Percentiles rank a stretch among this genome's conserved stretches.
phyloP scores from a whole-genome alignment of 1,140 invertebrate genomes.

The Cotesia vestalis region DNA sequence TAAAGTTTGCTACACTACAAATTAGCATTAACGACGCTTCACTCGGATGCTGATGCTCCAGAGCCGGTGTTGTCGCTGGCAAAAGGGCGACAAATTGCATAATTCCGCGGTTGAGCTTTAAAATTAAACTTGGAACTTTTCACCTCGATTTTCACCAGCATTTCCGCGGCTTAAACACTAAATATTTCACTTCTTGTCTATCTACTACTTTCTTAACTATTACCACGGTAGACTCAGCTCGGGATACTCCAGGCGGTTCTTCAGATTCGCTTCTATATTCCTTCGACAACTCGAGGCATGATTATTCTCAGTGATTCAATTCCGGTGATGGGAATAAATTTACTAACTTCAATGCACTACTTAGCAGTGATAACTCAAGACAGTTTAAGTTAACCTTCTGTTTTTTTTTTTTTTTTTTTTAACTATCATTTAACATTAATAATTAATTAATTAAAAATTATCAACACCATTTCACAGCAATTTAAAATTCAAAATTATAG shows the following conservation, averaged over 20 bases:
- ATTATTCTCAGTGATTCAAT: constrained; percentile 39
- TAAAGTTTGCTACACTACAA: constrained; percentile 6
- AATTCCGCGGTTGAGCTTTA: constrained; percentile 40
- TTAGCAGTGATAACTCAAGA: background rate
- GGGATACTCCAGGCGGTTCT: background rate
- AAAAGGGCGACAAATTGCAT: constrained; percentile 41
- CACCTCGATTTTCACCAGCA: constrained; percentile 5
- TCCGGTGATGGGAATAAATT: constrained; percentile 35
- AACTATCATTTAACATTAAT: too few relatives aligned
- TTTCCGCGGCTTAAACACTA: background rate
- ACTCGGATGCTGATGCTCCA: background rate
- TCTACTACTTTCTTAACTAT: background rate
- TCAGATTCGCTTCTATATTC: background rate
- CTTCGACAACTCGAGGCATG: constrained; percentile 30
- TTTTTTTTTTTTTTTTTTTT: too few relatives aligned
- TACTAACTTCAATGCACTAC: constrained; percentile 11
- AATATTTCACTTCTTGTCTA: constrained; percentile 4
- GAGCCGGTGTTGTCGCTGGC: background rate
- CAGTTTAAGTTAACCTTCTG: too few relatives aligned
- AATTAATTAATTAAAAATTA: too few relatives aligned
- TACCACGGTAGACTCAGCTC: too few relatives aligned
- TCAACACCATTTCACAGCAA: too few relatives aligned
- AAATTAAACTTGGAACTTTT: constrained; percentile 38
- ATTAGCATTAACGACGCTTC: constrained; percentile 27
- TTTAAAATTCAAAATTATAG: too few relatives aligned